Evolutionary conservation across 2,113 vertebrate genomes (phyloP).

Genomic region (Dascyllus trimaculatus): DNA sequence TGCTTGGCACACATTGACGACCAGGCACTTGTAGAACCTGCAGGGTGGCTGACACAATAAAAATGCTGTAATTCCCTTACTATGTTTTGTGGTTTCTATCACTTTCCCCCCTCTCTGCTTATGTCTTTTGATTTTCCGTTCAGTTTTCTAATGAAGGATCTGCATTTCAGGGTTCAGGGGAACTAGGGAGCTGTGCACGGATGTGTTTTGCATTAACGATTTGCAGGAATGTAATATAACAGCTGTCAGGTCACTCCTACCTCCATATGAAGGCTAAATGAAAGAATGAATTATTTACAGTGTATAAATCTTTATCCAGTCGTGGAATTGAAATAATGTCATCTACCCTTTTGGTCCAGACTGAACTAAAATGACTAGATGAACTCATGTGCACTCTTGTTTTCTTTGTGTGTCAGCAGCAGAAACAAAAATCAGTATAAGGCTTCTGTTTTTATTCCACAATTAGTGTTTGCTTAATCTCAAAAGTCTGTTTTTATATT

Average conservation of each 20-base stretch:
- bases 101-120: background rate
- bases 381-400: background rate
- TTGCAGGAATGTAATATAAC: background rate
- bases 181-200: background rate
- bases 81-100: background rate
- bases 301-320: too few relatives aligned
- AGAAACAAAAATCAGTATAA: too few relatives aligned
- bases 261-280: too few relatives aligned
- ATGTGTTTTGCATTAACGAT: slow-evolving; percentile 1
- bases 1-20: slow-evolving; percentile 21
- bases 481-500: slow-evolving; percentile 5
- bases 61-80: background rate
- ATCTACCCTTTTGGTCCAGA: background rate
- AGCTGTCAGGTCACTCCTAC: too few relatives aligned
- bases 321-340: background rate
- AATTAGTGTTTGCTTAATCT: background rate
- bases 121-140: background rate
- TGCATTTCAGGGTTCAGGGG: background rate
- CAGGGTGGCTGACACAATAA: slow-evolving; percentile 3
- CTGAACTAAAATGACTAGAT: background rate
- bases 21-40: slow-evolving; percentile 3
- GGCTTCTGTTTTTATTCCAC: background rate
- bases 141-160: background rate
- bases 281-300: too few relatives aligned
- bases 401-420: background rate